Conservation (phyloP, 2,888 invertebrate species). For the Tetramorium bicarinatum region DNA sequence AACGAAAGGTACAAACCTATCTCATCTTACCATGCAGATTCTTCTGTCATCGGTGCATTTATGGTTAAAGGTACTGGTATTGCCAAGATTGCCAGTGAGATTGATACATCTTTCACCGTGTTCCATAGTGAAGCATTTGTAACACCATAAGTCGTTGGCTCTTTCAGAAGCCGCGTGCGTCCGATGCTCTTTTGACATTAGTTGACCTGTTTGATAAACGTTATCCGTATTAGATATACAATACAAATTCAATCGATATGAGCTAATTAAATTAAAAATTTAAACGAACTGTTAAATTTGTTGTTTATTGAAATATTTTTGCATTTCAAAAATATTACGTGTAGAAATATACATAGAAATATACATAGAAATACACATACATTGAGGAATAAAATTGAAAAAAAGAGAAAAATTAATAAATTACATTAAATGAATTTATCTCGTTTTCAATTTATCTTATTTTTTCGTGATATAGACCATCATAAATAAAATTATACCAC, state of each 20-base stretch:
- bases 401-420: not conserved
- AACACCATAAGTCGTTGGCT: conserved; percentile 93
- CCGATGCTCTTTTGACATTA: conserved; percentile 90
- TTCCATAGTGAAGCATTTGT: conserved; percentile 92
- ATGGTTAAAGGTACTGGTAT: conserved; percentile 89
- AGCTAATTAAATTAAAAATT: not conserved
- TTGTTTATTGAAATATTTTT: not conserved
- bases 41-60: conserved; percentile 93
- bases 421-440: not conserved
- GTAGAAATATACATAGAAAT: not conserved
- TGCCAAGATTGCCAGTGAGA: conserved; percentile 86
- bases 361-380: not conserved
- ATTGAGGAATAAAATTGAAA: not conserved
- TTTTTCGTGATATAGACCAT: not conserved
- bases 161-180: conserved; percentile 93
- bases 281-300: not conserved
- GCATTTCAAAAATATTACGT: not conserved
- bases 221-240: not conserved
- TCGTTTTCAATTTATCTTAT: not conserved
- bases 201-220: conserved; percentile 76
- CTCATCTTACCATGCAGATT: conserved; percentile 91
- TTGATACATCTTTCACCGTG: conserved; percentile 92
- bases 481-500: not conserved
- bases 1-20: conserved; percentile 14
- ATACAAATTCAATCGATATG: not conserved